Percentiles rank a stretch among this genome's conserved stretches.
Conservation (phyloP, 2,888 invertebrate genomes). For the Horisme vitalbata region DNA sequence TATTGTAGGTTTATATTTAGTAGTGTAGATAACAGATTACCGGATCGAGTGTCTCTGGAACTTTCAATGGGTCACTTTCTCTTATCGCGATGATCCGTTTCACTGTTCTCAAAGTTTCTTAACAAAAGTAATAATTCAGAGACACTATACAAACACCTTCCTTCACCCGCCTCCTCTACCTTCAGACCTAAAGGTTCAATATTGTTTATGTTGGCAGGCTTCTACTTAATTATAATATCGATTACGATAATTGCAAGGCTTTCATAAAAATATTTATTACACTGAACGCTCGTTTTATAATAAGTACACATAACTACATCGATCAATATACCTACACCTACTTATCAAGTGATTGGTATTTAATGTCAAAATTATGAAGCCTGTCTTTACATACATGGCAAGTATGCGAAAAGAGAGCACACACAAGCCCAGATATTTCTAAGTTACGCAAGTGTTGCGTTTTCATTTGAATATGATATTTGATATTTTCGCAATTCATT, state of each 20-base stretch:
- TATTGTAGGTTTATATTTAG: conserved; percentile 37
- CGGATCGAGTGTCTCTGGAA: no score
- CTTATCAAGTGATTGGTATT: conserved; percentile 3
- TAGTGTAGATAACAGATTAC: conserved; percentile 11
- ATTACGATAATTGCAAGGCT: conserved; percentile 27
- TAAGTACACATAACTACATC: no score
- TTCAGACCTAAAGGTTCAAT: no score
- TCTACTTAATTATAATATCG: no score
- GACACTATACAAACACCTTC: no score
- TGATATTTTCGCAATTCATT: conserved; percentile 11
- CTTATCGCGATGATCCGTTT: conserved; percentile 10
- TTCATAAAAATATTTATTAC: conserved; percentile 24
- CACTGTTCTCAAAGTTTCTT: conserved; percentile 1
- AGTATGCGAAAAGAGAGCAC: background rate
- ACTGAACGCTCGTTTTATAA: conserved; percentile 14
- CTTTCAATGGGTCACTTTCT: no score
- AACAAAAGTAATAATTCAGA: conserved; percentile 9
- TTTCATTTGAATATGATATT: conserved; percentile 4
- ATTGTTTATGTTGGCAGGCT: no score
- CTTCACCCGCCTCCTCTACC: no score
- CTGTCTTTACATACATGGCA: background rate
- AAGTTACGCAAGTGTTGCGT: conserved; percentile 10
- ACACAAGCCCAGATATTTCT: background rate
- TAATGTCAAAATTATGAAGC: background rate
- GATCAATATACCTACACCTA: background rate